Evolutionary conservation across 2,797 vertebrate genomes (phyloP), one percentile per base, ranked within the genome.

Genomic region (Champsocephalus esox): DNA sequence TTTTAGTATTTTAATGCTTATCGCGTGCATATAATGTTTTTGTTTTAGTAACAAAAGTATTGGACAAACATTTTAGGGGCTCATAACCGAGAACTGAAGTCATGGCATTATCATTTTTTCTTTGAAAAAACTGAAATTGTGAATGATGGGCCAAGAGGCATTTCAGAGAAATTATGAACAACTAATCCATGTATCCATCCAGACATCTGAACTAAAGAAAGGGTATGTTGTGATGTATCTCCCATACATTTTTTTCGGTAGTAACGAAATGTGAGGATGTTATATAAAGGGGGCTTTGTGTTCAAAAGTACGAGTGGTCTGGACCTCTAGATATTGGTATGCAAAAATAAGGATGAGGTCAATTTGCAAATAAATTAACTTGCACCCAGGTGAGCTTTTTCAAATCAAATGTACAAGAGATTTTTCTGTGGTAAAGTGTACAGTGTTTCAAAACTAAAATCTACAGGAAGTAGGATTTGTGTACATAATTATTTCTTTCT

Each of bases 391-490:
- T 64, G 4, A 52, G 14, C 12, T 62, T 28, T 38, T 59, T 50
- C 1, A 59, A 48, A 70, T 54, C 10, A 14, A 11, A 1, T 4
- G 13, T 4, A 32, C 46, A 34, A 48, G 34, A 43, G 6, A 5
- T 48, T 38, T 60, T 46, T 32, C 17, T n/a, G 3, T 48, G 10
- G 8, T 49, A 14, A 60, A 34, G 5, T 34, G 1, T 9, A 68
- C 16, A 54, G 2, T 24, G 55, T 43, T 62, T 70, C n/a, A 43
- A 24, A 67, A 67, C 43, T 32, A 46, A 64, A 44, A 62, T 70
- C 12, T 41, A 16, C 34, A 54, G 46, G 44, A 12, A 12, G 43
- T 49, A 54, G 21, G 50, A 44, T 34, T 9, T 70, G 34, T 43
- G 19, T 62, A 44, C 12, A 19, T 44, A 9, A 41, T 63, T 5